Percentiles rank a stretch among this genome's conserved stretches.
These are phyloP conservation scores for Boloria selene DNA, from an alignment of 2,888 invertebrate species.

Conservation along the genomic window DNA sequence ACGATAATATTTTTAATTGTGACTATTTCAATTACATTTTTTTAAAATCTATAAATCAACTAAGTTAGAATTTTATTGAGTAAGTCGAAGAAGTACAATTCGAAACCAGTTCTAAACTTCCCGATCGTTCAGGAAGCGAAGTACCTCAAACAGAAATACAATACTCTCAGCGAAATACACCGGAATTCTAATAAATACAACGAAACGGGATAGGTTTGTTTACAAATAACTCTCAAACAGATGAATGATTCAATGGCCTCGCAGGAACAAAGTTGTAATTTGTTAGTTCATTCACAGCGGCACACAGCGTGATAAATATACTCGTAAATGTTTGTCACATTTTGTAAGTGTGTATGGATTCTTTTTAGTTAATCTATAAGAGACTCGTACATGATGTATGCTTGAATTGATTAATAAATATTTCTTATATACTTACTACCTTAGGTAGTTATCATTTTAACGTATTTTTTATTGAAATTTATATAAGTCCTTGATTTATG, in stretches of 20 bases:
- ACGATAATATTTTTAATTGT: too few species aligned
- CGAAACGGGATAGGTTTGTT: slow-evolving; percentile 13
- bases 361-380: neutral
- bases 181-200: slow-evolving; percentile 18
- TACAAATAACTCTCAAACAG: slow-evolving; percentile 19
- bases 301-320: too few species aligned
- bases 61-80: neutral
- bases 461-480: too few species aligned
- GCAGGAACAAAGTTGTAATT: slow-evolving; percentile 4
- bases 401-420: too few species aligned
- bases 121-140: slow-evolving; percentile 5
- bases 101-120: slow-evolving; percentile 3
- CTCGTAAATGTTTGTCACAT: neutral
- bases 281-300: slow-evolving; percentile 17
- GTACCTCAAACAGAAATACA: slow-evolving; percentile 9
- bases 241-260: slow-evolving; percentile 23
- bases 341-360: neutral
- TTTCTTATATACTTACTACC: too few species aligned
- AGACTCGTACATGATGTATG: too few species aligned
- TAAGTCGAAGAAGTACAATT: slow-evolving; percentile 2
- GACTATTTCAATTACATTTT: too few species aligned
- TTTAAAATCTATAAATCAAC: too few species aligned
- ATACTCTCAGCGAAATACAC: slow-evolving; percentile 1
- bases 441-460: too few species aligned
- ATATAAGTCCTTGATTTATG: too few species aligned